Conservation (phyloP, 1,140 invertebrate genomes). For the Thereuonema tuberculata region DNA sequence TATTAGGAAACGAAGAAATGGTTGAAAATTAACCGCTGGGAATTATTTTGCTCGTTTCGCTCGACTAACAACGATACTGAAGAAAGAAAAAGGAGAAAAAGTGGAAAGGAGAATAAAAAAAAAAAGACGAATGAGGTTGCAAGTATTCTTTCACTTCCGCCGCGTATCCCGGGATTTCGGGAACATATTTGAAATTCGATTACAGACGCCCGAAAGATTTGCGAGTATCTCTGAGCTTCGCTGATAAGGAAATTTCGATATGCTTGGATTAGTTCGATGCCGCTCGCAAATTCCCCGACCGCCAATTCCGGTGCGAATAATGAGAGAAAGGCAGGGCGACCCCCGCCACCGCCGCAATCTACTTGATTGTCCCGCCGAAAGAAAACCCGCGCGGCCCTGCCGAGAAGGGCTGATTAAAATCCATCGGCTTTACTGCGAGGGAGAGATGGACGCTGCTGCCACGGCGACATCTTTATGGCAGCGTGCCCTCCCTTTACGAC, state of each 20-base stretch:
- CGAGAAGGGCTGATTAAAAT: slow-evolving; percentile 4
- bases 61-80: too few relatives aligned
- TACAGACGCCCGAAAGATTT: slow-evolving; percentile 4
- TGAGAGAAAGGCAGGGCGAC: background rate
- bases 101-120: too few relatives aligned
- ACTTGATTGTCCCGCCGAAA: slow-evolving; percentile 5
- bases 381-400: background rate
- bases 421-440: background rate
- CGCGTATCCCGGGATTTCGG: background rate
- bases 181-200: slow-evolving; percentile 6
- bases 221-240: slow-evolving; percentile 5
- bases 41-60: too few relatives aligned
- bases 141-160: background rate
- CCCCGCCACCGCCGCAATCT: slow-evolving; percentile 2
- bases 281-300: slow-evolving; percentile 1
- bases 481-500: background rate
- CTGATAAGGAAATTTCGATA: slow-evolving; percentile 11
- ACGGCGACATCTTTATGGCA: background rate
- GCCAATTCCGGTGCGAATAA: slow-evolving; percentile 2
- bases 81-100: too few relatives aligned
- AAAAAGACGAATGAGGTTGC: too few relatives aligned
- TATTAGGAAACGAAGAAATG: too few relatives aligned
- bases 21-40: too few relatives aligned
- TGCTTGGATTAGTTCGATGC: slow-evolving; percentile 9
- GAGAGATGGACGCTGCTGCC: background rate